These are phyloP conservation scores for Aegithalos caudatus DNA, from an alignment of 2,113 vertebrate genomes.

Conservation along the genomic window DNA sequence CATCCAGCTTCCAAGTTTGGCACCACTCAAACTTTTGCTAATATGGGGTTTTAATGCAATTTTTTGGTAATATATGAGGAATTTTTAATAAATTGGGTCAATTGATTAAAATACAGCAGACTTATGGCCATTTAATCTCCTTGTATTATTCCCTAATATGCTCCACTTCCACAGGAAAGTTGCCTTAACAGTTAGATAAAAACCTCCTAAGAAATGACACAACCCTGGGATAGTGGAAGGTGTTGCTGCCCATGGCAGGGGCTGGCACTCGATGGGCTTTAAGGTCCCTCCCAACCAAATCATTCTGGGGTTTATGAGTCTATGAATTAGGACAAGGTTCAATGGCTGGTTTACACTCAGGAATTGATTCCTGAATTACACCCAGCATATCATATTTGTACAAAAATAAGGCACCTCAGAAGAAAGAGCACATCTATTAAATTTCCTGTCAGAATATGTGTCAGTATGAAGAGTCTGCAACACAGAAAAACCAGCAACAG, in stretches of 20 bases:
- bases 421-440: background rate
- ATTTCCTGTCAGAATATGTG: background rate
- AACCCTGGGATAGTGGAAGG: background rate
- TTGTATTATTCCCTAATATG: background rate
- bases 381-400: background rate
- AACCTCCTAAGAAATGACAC: constrained; percentile 33
- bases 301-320: background rate
- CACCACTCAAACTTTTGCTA: constrained; percentile 24
- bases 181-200: constrained; percentile 36
- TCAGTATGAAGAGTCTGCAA: background rate
- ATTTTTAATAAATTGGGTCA: constrained; percentile 25
- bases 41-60: constrained; percentile 34
- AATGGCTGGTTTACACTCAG: background rate
- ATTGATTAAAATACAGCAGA: constrained; percentile 55
- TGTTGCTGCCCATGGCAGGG: background rate
- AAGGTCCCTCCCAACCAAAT: background rate
- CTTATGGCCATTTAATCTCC: background rate
- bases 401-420: background rate
- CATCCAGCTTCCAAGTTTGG: constrained; percentile 41
- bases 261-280: background rate
- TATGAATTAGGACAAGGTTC: background rate
- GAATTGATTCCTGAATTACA: background rate
- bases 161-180: background rate
- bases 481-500: background rate
- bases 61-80: constrained; percentile 38